Conservation (phyloP, 2,888 invertebrate species). For the Melinaea menophilus region DNA sequence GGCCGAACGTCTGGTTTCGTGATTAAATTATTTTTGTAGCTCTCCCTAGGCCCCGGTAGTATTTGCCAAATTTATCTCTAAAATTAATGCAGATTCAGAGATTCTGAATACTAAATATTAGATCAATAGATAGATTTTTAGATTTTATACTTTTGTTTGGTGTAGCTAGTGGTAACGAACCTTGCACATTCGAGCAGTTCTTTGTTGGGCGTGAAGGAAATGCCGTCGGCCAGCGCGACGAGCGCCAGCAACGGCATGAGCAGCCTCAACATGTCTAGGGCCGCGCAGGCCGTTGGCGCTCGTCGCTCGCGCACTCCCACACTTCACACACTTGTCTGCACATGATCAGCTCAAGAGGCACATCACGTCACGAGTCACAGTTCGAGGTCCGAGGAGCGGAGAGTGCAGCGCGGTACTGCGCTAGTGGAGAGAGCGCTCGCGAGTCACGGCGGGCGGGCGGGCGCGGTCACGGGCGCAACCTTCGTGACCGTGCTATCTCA, state of each 20-base stretch:
- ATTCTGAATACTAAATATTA: neutral
- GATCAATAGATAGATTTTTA: too few species aligned
- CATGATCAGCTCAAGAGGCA: slow-evolving; percentile 62
- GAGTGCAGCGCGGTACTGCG: slow-evolving; percentile 68
- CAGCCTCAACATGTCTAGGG: slow-evolving; percentile 68
- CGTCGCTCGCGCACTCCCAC: slow-evolving; percentile 60
- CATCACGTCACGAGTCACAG: slow-evolving; percentile 54
- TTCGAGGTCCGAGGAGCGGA: slow-evolving; percentile 64
- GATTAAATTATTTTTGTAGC: slow-evolving; percentile 71
- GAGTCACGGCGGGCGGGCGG: slow-evolving; percentile 55
- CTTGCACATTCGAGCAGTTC: slow-evolving; percentile 72
- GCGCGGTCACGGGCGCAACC: slow-evolving; percentile 76
- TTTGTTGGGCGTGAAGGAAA: slow-evolving; percentile 61
- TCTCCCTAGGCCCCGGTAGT: slow-evolving; percentile 55
- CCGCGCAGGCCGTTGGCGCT: slow-evolving; percentile 51
- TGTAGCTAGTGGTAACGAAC: slow-evolving; percentile 47
- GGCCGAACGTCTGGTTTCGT: slow-evolving; percentile 35
- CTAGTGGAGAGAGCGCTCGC: slow-evolving; percentile 38
- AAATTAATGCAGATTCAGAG: slow-evolving; percentile 15
- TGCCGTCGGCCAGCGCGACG: slow-evolving; percentile 58
- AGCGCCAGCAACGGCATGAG: slow-evolving; percentile 60
- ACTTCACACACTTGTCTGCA: slow-evolving; percentile 60
- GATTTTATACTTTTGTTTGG: neutral
- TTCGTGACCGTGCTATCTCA: slow-evolving; percentile 67
- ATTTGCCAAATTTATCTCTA: slow-evolving; percentile 36